Evolutionary conservation across 2,888 invertebrate genomes (phyloP).

Genomic region (Metopia argyrocephala): DNA sequence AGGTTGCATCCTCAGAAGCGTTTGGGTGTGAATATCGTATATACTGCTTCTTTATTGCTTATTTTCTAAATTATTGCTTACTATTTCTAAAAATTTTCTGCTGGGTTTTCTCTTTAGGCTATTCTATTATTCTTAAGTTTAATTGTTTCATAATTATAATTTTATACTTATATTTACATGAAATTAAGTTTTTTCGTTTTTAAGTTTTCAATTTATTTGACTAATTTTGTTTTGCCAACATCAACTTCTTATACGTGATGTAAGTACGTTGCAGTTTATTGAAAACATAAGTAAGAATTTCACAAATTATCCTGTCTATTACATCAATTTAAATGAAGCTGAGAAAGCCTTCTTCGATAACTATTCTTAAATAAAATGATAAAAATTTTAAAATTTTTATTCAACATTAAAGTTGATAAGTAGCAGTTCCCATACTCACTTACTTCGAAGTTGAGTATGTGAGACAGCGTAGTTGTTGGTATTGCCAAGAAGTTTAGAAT

Average conservation of each 20-base stretch:
- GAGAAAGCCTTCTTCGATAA: too few species aligned
- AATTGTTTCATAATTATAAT: too few species aligned
- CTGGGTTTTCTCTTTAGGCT: too few species aligned
- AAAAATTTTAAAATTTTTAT: slow-evolving; percentile 2
- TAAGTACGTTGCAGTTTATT: neutral
- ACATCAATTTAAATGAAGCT: neutral
- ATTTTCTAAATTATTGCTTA: too few species aligned
- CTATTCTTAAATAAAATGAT: slow-evolving; percentile 13
- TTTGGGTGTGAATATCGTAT: too few species aligned
- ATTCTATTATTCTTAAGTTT: too few species aligned
- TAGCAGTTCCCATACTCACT: slow-evolving; percentile 12
- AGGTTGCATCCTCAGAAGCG: too few species aligned
- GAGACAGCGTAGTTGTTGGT: neutral
- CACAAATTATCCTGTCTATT: neutral
- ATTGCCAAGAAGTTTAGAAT: slow-evolving; percentile 3
- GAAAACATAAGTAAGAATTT: neutral
- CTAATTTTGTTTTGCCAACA: neutral
- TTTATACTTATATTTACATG: too few species aligned
- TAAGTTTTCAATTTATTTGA: too few species aligned
- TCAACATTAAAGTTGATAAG: neutral
- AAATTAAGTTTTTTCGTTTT: neutral
- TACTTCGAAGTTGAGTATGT: neutral
- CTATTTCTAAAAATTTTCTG: too few species aligned
- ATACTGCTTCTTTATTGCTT: too few species aligned
- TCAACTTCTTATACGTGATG: too few species aligned